These are phyloP conservation scores for Plebejus argus DNA, from an alignment of 2,888 invertebrate genomes.

Conservation along the genomic window DNA sequence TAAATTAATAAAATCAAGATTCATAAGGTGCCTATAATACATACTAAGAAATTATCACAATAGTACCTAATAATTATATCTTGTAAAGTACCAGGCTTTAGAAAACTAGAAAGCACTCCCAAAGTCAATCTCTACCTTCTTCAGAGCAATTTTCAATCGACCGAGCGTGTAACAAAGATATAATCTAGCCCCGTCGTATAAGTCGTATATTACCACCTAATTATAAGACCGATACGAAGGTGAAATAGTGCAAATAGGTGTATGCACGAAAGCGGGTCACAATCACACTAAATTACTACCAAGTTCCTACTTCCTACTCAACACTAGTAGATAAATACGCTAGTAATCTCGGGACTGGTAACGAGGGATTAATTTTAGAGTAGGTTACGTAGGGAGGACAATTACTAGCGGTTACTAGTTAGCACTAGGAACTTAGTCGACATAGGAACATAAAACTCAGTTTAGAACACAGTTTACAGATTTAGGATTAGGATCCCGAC, in stretches of 20 bases:
- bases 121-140: neutral
- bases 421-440: neutral
- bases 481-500: too few relatives aligned
- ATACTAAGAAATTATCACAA: too few relatives aligned
- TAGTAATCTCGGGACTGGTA: slow-evolving; percentile 2
- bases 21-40: too few relatives aligned
- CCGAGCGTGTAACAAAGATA: neutral
- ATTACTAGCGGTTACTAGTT: neutral
- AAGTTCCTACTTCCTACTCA: slow-evolving; percentile 4
- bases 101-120: neutral
- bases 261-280: slow-evolving; percentile 24
- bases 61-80: too few relatives aligned
- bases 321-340: slow-evolving; percentile 4
- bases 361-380: slow-evolving; percentile 11
- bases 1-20: too few relatives aligned
- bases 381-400: neutral
- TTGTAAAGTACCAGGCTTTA: too few relatives aligned
- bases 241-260: slow-evolving; percentile 28
- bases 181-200: slow-evolving; percentile 3
- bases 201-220: slow-evolving; percentile 17
- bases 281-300: slow-evolving; percentile 17
- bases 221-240: slow-evolving; percentile 16
- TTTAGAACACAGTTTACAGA: neutral
- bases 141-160: neutral
- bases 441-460: neutral